Evolutionary conservation across 2,797 vertebrate genomes (phyloP).

Genomic region (Mus minutoides): DNA sequence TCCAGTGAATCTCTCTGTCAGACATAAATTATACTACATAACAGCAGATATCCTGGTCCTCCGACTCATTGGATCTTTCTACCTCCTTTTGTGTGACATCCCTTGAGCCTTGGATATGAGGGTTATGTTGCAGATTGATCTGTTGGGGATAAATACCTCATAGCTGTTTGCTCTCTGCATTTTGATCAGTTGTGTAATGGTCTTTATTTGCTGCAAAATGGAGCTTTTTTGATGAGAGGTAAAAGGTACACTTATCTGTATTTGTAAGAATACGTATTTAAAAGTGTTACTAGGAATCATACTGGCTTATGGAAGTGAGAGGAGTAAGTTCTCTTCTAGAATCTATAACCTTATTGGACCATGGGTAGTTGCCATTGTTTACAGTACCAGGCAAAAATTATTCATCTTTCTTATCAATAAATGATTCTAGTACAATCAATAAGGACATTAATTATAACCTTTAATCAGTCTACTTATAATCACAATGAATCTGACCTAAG

Average conservation of each 20-base stretch:
- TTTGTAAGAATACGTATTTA: background rate
- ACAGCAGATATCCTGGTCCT: background rate
- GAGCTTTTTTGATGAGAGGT: background rate
- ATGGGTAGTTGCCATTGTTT: background rate
- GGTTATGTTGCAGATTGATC: background rate
- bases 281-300: background rate
- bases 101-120: background rate
- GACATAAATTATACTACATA: background rate
- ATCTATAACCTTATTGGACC: background rate
- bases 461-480: background rate
- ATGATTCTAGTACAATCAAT: background rate
- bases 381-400: background rate
- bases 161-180: background rate
- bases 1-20: background rate
- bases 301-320: background rate
- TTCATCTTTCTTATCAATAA: slow-evolving; percentile 25
- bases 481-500: slow-evolving; percentile 41
- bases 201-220: background rate
- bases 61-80: background rate
- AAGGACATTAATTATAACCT: slow-evolving; percentile 1
- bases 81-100: background rate
- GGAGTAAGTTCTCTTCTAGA: background rate
- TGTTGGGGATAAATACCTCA: background rate
- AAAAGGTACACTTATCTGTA: background rate
- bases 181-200: background rate